Evolutionary conservation across 2,113 vertebrate genomes (phyloP).

Genomic region (Synodontis membranacea): DNA sequence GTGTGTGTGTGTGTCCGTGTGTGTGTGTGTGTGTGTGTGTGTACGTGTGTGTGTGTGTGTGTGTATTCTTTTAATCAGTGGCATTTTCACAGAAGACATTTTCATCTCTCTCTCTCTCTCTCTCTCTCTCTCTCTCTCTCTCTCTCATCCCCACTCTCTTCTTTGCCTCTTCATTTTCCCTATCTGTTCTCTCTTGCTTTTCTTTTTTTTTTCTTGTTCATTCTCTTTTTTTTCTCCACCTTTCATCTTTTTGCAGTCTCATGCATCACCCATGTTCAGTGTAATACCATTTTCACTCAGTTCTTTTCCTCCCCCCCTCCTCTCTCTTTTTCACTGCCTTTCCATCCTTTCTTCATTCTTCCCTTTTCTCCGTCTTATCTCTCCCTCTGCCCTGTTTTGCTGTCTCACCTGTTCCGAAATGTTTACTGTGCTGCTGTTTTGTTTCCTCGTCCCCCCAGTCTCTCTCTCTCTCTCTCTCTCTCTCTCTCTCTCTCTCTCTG

Average conservation of each 20-base stretch:
- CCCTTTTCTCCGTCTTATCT: neutral
- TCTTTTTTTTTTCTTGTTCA: neutral
- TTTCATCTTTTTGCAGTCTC: neutral
- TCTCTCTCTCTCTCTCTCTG: neutral
- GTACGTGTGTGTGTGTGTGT: neutral
- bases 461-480: no score
- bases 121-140: neutral
- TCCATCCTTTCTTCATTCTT: neutral
- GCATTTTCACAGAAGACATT: neutral
- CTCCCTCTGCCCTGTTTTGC: neutral
- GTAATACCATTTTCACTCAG: neutral
- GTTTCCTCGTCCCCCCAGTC: neutral
- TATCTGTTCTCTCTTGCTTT: neutral
- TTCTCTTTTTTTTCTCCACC: no score
- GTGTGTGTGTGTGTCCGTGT: neutral
- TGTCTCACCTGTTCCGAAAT: conserved; percentile 1
- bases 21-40: neutral
- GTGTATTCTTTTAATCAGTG: neutral
- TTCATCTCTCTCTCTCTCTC: neutral
- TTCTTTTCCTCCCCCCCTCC: neutral
- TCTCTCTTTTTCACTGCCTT: neutral
- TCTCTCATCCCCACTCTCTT: neutral
- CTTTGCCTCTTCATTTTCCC: neutral
- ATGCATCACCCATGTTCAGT: neutral
- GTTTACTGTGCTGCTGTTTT: neutral